A percentile compares a stretch with the other conserved stretches of the same genome.
phyloP scores from a whole-genome alignment of 2,888 invertebrate genomes.

The Watsonalla binaria region DNA sequence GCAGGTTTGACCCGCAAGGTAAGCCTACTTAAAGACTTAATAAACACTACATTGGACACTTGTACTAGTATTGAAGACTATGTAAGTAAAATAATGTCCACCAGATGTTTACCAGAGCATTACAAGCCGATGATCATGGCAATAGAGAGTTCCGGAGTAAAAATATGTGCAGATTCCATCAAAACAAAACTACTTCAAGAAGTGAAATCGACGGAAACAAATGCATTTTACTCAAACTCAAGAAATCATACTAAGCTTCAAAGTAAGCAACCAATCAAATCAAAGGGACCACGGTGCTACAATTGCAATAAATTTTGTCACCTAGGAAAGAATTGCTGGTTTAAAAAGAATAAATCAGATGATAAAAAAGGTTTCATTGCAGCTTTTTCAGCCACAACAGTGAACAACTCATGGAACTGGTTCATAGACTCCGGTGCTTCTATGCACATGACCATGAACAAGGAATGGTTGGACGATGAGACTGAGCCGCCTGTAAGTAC shows the following conservation, averaged over 20 bases:
- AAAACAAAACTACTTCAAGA: neutral
- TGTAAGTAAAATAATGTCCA: constrained; percentile 1
- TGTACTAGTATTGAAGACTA: constrained; percentile 10
- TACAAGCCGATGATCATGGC: neutral
- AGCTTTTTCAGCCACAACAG: too few species aligned
- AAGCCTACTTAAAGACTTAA: constrained; percentile 8
- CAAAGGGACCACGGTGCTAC: neutral
- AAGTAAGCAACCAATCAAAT: neutral
- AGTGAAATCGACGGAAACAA: neutral
- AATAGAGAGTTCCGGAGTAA: constrained; percentile 7
- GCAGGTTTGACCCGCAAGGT: constrained; percentile 10
- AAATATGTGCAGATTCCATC: neutral
- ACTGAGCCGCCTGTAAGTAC: too few species aligned
- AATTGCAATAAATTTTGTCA: neutral
- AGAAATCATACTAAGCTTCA: neutral
- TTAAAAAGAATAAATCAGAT: neutral
- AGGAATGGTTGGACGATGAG: neutral
- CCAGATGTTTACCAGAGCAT: neutral
- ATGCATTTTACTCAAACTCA: neutral
- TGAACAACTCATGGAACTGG: neutral
- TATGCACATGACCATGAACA: neutral
- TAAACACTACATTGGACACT: constrained; percentile 11
- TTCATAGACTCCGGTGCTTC: neutral
- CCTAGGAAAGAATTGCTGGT: neutral
- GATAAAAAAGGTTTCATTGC: neutral